Base-by-base conservation (phyloP, 1,140 invertebrate genomes). In the Tetraneura akinire region DNA sequence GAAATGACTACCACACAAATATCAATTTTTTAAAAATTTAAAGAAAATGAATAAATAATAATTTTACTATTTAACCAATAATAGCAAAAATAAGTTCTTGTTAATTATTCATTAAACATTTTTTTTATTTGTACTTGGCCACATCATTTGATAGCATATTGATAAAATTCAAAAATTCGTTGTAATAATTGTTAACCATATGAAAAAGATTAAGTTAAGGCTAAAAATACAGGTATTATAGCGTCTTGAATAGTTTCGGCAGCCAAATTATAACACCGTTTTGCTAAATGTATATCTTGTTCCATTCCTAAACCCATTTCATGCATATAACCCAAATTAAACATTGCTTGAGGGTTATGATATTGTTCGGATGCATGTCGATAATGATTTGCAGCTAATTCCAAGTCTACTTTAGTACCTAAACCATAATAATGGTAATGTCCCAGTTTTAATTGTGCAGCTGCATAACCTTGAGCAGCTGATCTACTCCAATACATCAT, bases 321-420 rank as follows among this genome's bases (percentile, higher is more conserved):
- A 86, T 99, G 97, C 98, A 99, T 99, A 85, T 99, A 99, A 4
- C 96, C 98, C 62, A 99, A 89, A 88, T 99, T 99, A 85, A 99
- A 99, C 92, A 98, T 97, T 9, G 98, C 98, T 85, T 99, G 98
- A 0, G 98, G 94, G 87, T 96, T 98, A 84, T 96, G 92, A 83
- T 98, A 95, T 82, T 96, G 93, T 80, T 99, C 97, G 1, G 95
- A 96, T 0, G 98, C 98, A 80, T 95, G 90, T 82, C 96, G 90
- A 86, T 91, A 92, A 83, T 99, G 95, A 82, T 91, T 90, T 0
- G 96, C 97, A 1, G 98, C 97, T 8, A 91, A 91, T 86, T 98
- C 95, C 84, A 96, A 97, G 86, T 99, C 97, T 0, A 93, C 89
- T n/a, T 90, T 87, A 0, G 96, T 94, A 16, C 96, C 96, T 82